Evolutionary conservation across 2,888 invertebrate genomes (phyloP).

Genomic region (Parnassius mnemosyne): DNA sequence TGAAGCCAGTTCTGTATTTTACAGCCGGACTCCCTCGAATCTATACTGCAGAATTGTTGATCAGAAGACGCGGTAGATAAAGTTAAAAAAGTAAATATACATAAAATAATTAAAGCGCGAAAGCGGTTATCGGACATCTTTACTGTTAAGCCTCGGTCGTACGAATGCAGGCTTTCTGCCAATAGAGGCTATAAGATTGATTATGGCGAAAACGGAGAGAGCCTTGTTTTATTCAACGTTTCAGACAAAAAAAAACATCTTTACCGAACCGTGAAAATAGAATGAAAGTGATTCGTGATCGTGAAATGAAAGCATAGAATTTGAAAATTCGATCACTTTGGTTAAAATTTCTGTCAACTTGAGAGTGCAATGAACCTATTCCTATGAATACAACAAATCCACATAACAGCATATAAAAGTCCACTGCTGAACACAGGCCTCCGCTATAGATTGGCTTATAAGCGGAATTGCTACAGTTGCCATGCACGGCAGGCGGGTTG

Average conservation of each 20-base stretch:
- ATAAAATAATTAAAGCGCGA: conserved; percentile 50
- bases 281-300: conserved; percentile 58
- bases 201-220: conserved; percentile 54
- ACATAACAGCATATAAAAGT: no score
- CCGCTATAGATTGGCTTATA: no score
- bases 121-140: conserved; percentile 57
- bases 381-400: not conserved
- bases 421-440: no score
- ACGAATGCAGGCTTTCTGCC: conserved; percentile 45
- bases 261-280: conserved; percentile 44
- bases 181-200: conserved; percentile 54
- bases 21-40: conserved; percentile 32
- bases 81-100: conserved; percentile 45
- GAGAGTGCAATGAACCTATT: not conserved
- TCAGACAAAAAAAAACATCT: conserved; percentile 49
- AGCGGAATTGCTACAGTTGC: no score
- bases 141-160: conserved; percentile 41
- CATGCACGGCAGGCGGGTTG: no score
- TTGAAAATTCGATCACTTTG: conserved; percentile 36
- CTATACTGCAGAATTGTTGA: conserved; percentile 52
- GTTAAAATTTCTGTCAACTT: conserved; percentile 17
- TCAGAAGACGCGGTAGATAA: conserved; percentile 41
- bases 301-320: conserved; percentile 61
- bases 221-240: conserved; percentile 42
- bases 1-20: conserved; percentile 18